phyloP scores from a whole-genome alignment of 2,888 invertebrate genomes.

The Elysia crispata region DNA sequence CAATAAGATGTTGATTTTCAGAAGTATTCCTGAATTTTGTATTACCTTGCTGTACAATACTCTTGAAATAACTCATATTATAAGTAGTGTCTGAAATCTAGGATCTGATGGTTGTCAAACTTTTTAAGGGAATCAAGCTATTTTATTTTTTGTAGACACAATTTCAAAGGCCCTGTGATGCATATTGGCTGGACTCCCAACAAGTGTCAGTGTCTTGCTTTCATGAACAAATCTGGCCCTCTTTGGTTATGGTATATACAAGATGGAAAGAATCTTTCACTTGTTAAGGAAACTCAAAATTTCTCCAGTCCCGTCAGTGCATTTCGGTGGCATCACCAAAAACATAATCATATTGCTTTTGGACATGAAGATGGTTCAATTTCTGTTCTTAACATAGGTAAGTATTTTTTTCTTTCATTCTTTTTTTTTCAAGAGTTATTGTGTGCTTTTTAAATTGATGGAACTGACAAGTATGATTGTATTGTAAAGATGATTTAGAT shows the following conservation, averaged over 20 bases:
- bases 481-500: neutral
- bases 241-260: slow-evolving; percentile 73
- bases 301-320: slow-evolving; percentile 67
- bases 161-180: slow-evolving; percentile 62
- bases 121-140: too few species aligned
- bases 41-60: too few species aligned
- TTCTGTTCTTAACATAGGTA: slow-evolving; percentile 73
- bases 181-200: slow-evolving; percentile 75
- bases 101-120: too few species aligned
- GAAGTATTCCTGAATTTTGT: too few species aligned
- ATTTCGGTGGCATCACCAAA: slow-evolving; percentile 75
- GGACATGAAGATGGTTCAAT: slow-evolving; percentile 77
- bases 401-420: slow-evolving; percentile 29
- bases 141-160: slow-evolving; percentile 57
- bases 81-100: too few species aligned
- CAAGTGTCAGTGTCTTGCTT: slow-evolving; percentile 66
- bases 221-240: slow-evolving; percentile 70
- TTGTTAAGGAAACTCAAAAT: slow-evolving; percentile 65
- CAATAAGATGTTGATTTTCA: too few species aligned
- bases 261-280: slow-evolving; percentile 46
- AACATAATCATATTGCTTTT: slow-evolving; percentile 71
- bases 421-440: too few species aligned
- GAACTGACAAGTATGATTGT: neutral
- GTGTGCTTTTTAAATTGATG: neutral
- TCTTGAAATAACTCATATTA: too few species aligned